Percentiles rank a stretch among this genome's conserved stretches.
Evolutionary conservation across 2,797 vertebrate species (phyloP).

Genomic region (Nannoperca obscura): DNA sequence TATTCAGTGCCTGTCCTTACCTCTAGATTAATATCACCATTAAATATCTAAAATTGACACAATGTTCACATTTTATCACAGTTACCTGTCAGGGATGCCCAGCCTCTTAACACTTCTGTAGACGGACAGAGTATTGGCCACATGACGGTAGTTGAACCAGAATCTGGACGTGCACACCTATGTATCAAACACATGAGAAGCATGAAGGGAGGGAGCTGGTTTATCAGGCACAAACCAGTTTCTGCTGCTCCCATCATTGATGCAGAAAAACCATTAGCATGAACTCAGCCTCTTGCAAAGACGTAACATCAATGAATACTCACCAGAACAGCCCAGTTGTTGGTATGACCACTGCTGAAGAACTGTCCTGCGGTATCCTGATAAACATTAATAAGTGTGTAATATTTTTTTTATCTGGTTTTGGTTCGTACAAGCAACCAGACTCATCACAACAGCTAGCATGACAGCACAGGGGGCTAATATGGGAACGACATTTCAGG

Average conservation of each 20-base stretch:
- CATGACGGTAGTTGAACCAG: slow-evolving; percentile 99
- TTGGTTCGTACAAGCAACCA: not conserved
- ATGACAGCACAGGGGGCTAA: slow-evolving; percentile 45
- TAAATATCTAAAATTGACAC: not conserved
- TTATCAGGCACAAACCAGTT: not conserved
- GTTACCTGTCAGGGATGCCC: slow-evolving; percentile 97
- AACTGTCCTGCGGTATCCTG: slow-evolving; percentile 89
- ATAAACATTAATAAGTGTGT: slow-evolving; percentile 23
- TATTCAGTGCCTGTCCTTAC: too few relatives aligned
- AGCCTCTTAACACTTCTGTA: slow-evolving; percentile 98
- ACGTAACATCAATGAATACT: slow-evolving; percentile 66
- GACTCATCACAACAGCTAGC: slow-evolving; percentile 26
- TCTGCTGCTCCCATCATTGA: not conserved
- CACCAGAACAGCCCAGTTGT: slow-evolving; percentile 99
- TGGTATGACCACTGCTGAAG: slow-evolving; percentile 95
- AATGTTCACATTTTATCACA: not conserved
- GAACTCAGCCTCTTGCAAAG: not conserved
- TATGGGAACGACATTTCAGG: not conserved
- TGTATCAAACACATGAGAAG: not conserved
- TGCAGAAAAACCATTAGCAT: not conserved
- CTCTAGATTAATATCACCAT: not conserved
- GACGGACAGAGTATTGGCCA: slow-evolving; percentile 96
- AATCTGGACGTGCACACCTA: slow-evolving; percentile 98
- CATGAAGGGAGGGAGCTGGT: accelerated
- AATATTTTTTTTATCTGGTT: not conserved